Base-by-base conservation (phyloP, 53 echinoderm and acorn worm genomes). In the Hippasteria phrygiana region DNA sequence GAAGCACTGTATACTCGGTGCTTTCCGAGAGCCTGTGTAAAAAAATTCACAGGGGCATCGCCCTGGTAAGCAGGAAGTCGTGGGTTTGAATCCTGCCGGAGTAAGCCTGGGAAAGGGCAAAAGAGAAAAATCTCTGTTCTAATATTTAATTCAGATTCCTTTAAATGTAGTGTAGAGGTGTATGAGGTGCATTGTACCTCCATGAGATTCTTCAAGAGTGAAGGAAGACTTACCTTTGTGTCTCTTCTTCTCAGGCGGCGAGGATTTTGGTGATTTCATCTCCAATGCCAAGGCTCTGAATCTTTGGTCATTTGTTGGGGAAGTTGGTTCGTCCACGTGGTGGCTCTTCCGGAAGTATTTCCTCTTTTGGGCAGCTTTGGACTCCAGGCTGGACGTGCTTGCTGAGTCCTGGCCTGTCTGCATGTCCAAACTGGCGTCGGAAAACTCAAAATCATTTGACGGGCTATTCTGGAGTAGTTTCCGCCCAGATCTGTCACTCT, bases 221-320 rank as follows among this genome's bases (percentile, higher is more conserved):
- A 16, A 17, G 20, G 13, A 54, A 54, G 3, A 59, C 91, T 83
- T 87, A 94, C 96, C 96, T 96, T 94, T 94, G 28, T 92, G 92
- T 32, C 94, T 88, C 59, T 91, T 96, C 88, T 96, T 94, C 74
- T 96, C 96, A 43, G 96, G 96, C 13, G 94, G 96, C 41, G 94
- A 96, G 29, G 92, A 83, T 71, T 93, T 93, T 24, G 91, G 88
- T 5, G 93, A 82, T 45, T 26, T 64, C 13, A 82, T 43, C 43
- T 82, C 82, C 41, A 64, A 82, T 10, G 82, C 65, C 42, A 66
- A 28, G 2, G 65, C 43, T 43, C 62, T 59, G 62, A 80, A 41
- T 65, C 83, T 65, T 66, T 65, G 83, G 66, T 83, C 83, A n/a
- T 48, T 32, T 55, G 85, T 20, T 9, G 91, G 89, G 14, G 84